Conservation (phyloP, 1,140 invertebrate species). For the Plectrocnemia conspersa region DNA sequence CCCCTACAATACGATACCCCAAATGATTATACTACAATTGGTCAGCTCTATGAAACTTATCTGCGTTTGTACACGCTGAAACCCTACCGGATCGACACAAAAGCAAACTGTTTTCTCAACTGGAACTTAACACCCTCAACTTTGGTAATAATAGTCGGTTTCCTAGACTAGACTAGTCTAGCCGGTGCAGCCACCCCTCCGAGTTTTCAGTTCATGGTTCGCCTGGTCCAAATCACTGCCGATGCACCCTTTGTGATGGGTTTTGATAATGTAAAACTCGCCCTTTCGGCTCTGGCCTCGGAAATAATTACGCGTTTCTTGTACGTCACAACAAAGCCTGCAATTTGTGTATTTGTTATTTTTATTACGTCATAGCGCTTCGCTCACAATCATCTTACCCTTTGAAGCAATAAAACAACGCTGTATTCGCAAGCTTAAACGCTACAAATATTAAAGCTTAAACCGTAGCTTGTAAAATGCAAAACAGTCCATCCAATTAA, state of each 20-base stretch:
- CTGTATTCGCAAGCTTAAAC: no score
- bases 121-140: slow-evolving; percentile 9
- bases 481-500: no score
- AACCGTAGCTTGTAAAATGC: no score
- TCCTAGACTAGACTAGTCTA: no score
- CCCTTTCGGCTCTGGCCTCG: slow-evolving; percentile 34
- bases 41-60: slow-evolving; percentile 1
- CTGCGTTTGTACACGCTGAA: slow-evolving; percentile 4
- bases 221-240: slow-evolving; percentile 32
- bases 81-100: slow-evolving; percentile 1
- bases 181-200: slow-evolving; percentile 1
- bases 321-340: no score
- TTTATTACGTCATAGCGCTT: no score
- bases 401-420: no score
- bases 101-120: slow-evolving; percentile 19
- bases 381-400: no score
- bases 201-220: slow-evolving; percentile 29
- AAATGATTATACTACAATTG: neutral
- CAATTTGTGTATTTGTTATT: no score
- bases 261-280: slow-evolving; percentile 32
- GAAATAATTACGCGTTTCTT: slow-evolving; percentile 34
- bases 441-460: no score
- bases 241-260: slow-evolving; percentile 35
- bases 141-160: slow-evolving; percentile 5
- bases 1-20: neutral